Evolutionary conservation across 92 coral and sea anemone species (phyloP).

Genomic region (Parazoanthus atlanticus): DNA sequence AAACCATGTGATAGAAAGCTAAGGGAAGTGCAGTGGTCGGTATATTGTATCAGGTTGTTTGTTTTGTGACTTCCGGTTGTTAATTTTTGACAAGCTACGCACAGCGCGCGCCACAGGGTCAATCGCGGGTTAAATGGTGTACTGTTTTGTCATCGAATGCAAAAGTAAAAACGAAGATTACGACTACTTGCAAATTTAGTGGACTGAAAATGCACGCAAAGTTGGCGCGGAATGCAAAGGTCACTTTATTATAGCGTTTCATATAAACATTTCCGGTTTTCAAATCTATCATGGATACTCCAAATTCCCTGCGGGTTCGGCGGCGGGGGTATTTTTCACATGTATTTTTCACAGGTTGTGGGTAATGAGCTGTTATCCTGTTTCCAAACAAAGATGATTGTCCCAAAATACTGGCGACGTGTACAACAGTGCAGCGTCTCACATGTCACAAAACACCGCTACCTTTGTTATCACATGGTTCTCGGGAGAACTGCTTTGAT

Average conservation of each 20-base stretch:
- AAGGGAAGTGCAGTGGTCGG: neutral
- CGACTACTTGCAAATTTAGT: neutral
- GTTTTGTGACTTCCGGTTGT: conserved; percentile 1
- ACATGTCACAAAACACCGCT: neutral
- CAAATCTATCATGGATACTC: neutral
- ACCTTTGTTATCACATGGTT: neutral
- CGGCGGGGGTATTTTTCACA: too few species aligned
- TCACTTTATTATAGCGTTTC: neutral
- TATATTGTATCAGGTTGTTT: neutral
- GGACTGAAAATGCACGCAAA: neutral
- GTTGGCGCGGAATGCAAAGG: neutral
- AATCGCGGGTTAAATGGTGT: neutral
- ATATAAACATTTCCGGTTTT: neutral
- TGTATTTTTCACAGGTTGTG: too few species aligned
- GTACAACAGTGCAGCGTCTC: neutral
- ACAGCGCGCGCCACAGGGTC: neutral
- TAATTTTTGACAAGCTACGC: neutral
- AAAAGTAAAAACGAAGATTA: neutral
- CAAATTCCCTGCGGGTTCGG: neutral
- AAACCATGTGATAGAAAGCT: neutral
- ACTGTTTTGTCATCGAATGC: neutral
- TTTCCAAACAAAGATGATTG: neutral
- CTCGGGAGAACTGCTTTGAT: too few species aligned
- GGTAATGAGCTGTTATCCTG: neutral
- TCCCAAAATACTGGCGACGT: neutral